Percentiles rank a stretch among this genome's conserved stretches.
phyloP scores from a whole-genome alignment of 2,888 invertebrate species.

The Caenorhabditis sp. region DNA sequence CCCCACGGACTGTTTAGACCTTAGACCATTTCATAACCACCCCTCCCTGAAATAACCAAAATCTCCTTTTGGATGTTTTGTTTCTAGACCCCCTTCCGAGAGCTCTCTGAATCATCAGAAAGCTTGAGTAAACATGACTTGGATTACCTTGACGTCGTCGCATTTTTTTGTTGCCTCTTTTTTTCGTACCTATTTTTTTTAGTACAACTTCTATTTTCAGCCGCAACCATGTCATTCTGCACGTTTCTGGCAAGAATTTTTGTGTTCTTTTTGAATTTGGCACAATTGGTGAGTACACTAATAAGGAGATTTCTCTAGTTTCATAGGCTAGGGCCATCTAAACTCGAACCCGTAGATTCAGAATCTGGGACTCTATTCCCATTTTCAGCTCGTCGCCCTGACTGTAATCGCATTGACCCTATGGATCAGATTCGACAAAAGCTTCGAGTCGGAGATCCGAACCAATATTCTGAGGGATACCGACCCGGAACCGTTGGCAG shows the following conservation, averaged over 20 bases:
- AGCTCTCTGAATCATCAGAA: constrained; percentile 18
- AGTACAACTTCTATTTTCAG: constrained; percentile 18
- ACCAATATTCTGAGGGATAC: constrained; percentile 62
- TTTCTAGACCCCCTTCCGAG: background rate
- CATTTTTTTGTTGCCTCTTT: constrained; percentile 8
- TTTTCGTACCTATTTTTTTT: constrained; percentile 11
- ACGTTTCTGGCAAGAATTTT: constrained; percentile 57
- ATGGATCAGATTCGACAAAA: constrained; percentile 78
- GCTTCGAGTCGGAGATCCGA: constrained; percentile 76
- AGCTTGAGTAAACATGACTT: constrained; percentile 48
- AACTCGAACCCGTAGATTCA: too few relatives aligned
- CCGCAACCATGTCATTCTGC: constrained; percentile 52
- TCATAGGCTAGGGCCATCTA: background rate
- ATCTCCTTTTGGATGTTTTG: background rate
- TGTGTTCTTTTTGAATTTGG: constrained; percentile 63
- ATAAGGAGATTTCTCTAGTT: background rate
- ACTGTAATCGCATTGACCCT: constrained; percentile 75
- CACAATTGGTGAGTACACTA: constrained; percentile 66
- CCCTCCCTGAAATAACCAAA: too few relatives aligned
- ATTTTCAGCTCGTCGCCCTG: constrained; percentile 74
- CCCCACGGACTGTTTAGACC: too few relatives aligned
- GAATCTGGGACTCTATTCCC: background rate
- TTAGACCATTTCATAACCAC: too few relatives aligned
- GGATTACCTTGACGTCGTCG: constrained; percentile 42
- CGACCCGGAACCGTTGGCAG: constrained; percentile 68